Percentiles rank a stretch among this genome's conserved stretches.
Conservation (phyloP, 2,888 invertebrate species). For the Ennomos erosarius region DNA sequence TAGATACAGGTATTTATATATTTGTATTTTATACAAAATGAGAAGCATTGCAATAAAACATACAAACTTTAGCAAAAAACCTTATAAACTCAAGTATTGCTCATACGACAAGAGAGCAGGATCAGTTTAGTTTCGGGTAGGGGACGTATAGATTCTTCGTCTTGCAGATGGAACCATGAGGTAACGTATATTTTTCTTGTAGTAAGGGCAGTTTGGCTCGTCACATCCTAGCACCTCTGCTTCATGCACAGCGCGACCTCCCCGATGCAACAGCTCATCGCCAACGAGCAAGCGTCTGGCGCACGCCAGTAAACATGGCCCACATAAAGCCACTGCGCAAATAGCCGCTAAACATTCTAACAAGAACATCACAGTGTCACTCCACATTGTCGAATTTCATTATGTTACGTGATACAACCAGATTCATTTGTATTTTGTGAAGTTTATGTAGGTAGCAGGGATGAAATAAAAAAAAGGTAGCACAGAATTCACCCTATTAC, state of each 20-base stretch:
- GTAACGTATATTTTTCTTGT: conserved; percentile 72
- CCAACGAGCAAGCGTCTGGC: conserved; percentile 67
- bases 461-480: no score
- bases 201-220: conserved; percentile 77
- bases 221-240: conserved; percentile 75
- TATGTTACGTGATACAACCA: conserved; percentile 19
- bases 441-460: no score
- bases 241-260: conserved; percentile 55
- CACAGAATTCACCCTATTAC: no score
- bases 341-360: conserved; percentile 71
- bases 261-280: conserved; percentile 63
- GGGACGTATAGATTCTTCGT: conserved; percentile 61
- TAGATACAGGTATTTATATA: no score
- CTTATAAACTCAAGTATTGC: no score
- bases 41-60: background rate
- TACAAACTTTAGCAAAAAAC: background rate
- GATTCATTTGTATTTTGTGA: background rate
- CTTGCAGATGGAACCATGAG: conserved; percentile 71
- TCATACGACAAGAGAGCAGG: no score
- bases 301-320: conserved; percentile 72
- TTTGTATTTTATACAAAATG: no score
- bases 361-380: conserved; percentile 68
- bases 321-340: conserved; percentile 76
- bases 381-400: conserved; percentile 57
- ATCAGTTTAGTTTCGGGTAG: conserved; percentile 48